Percentiles rank a stretch among this genome's conserved stretches.
These are phyloP conservation scores for Catamblyrhynchus diadema DNA, from an alignment of 2,797 vertebrate species.

Conservation along the genomic window DNA sequence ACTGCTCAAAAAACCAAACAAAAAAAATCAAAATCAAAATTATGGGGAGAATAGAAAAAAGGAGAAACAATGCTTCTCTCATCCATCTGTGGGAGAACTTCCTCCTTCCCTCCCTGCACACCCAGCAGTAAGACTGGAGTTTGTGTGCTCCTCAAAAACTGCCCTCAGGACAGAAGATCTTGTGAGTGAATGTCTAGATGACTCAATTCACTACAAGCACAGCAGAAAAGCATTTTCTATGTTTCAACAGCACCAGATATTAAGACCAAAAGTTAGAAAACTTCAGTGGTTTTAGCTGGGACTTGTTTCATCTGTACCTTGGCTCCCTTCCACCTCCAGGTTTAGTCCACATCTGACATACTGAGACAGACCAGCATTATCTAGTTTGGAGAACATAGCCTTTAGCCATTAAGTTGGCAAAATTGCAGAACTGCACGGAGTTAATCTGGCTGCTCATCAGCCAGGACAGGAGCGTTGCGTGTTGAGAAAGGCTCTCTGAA, in stretches of 20 bases:
- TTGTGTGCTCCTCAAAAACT: background rate
- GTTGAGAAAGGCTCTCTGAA: background rate
- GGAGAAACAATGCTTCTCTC: background rate
- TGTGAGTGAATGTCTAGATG: background rate
- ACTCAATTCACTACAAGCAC: background rate
- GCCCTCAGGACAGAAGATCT: background rate
- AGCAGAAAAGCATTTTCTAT: background rate
- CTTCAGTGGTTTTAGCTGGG: background rate
- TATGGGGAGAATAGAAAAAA: background rate
- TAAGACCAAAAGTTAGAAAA: slow-evolving; percentile 24
- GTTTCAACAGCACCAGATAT: slow-evolving; percentile 8
- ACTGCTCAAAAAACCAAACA: background rate
- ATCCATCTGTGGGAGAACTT: background rate
- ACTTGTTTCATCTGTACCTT: slow-evolving; percentile 27
- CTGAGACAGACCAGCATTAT: background rate
- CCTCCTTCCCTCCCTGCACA: background rate
- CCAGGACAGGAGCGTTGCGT: background rate
- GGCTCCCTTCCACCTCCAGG: slow-evolving; percentile 1
- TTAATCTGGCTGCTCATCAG: background rate
- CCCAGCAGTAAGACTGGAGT: background rate
- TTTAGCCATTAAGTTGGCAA: background rate
- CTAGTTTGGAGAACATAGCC: background rate
- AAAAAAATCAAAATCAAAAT: background rate
- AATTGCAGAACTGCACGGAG: background rate
- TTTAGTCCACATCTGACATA: background rate